Evolutionary conservation across 2,113 vertebrate genomes (phyloP), one percentile per base, ranked within the genome.

Genomic region (Mesembrinibis cayennensis): DNA sequence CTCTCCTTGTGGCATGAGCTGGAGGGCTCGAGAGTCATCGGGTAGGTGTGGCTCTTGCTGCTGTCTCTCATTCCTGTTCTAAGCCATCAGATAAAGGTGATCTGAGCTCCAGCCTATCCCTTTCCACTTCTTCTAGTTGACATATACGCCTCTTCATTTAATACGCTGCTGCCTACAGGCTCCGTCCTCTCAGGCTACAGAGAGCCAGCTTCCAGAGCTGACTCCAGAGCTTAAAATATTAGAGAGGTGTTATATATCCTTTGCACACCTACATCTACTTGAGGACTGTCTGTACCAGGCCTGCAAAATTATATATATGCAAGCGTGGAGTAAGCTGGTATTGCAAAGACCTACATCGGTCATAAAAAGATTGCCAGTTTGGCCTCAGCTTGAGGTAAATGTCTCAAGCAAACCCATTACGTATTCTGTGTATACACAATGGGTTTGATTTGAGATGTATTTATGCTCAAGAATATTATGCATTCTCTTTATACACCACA

Each of bases 391-490:
- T 79, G 82, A 80, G 80, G 87, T 90, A 96, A 94, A 94, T 49
- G 67, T 93, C 85, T 97, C 59, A 4, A 90, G 86, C 65, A 92
- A 88, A 90, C 30, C 85, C 89, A 97, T 98, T 98, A 97, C 10
- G 4, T 93, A 98, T 98, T 97, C 98, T 82, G 77, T 79, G 74
- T 97, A 83, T 98, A 97, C 58, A 85, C 97, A 98, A 96, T 94
- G 95, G 95, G 95, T 96, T 98, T 98, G 96, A 98, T 97, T 97
- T 98, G 92, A 95, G 97, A 98, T 97, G 96, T 93, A 98, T 98
- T 98, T 98, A 98, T 98, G 98, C 97, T 97, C 58, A 40, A 90
- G 96, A 97, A 98, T 97, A 97, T 98, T 98, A 97, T 94, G 97
- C 91, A 98, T 98, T 98, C 98, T 97, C 97, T 98, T 98, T 98